Conservation (phyloP, 2,113 vertebrate species). For the Pristiophorus japonicus region DNA sequence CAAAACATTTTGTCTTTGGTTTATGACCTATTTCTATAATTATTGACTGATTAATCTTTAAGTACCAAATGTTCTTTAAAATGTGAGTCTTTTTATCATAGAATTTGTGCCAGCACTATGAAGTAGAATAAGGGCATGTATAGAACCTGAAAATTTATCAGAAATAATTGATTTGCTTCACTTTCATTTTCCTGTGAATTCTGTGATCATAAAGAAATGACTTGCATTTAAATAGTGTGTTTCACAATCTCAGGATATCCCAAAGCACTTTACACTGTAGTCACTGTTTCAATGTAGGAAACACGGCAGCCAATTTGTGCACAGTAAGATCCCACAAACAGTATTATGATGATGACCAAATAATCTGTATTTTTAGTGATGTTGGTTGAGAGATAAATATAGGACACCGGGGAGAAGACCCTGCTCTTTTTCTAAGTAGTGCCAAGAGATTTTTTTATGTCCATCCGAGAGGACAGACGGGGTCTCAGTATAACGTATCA, state of each 20-base stretch:
- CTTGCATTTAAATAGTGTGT: background rate
- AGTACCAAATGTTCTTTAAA: background rate
- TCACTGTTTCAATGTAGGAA: background rate
- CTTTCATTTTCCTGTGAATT: background rate
- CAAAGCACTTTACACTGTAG: background rate
- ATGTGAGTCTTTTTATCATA: background rate
- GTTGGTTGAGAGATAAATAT: background rate
- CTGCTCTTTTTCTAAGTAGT: background rate
- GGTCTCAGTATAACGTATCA: background rate
- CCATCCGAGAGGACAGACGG: background rate
- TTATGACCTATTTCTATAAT: background rate
- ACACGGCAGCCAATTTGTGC: background rate
- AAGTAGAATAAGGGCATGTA: background rate
- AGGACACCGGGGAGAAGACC: background rate
- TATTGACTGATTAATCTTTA: background rate
- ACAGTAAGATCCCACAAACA: background rate
- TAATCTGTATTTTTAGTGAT: background rate
- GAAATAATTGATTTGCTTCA: slow-evolving; percentile 4
- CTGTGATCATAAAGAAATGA: background rate
- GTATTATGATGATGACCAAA: background rate
- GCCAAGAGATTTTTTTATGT: background rate
- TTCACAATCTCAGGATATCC: background rate
- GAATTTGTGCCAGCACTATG: background rate
- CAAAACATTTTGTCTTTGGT: background rate
- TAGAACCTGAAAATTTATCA: background rate